Base-by-base conservation (phyloP, 2,888 invertebrate genomes). In the Notocelia uddmanniana region DNA sequence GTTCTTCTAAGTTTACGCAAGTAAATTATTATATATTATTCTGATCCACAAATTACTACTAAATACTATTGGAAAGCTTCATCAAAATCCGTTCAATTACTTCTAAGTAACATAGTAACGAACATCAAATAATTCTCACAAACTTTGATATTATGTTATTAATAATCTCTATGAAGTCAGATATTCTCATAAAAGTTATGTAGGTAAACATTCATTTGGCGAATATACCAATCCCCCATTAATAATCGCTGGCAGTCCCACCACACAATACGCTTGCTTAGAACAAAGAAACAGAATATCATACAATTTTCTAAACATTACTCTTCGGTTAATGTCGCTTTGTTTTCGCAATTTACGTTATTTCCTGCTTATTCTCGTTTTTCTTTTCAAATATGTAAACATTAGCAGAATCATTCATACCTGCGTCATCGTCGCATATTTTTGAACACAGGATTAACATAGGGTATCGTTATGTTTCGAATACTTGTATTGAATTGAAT, bases 281-380 rank as follows among this genome's bases (percentile, higher is more conserved):
- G 37, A 21, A 34, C 37, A 58, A 68, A 21, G 15, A 48, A 68
- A 23, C 37, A n/a, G 37, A 9, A 23, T 15, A 58, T 11, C 34
- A 34, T 37, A 52, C 37, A 37, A 50, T 68, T 68, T 52, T 48
- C 68, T 48, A 59, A 50, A 68, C 58, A 58, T 58, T 21, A 63
- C 50, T 63, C 23, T 26, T 48, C 34, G 31, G 34, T 68, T 58
- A 58, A 48, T 21, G 21, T 34, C 55, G 57, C 26, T 68, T 68
- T 68, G 57, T 68, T 68, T 68, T 50, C 26, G 21, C 66, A 66
- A 55, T 55, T 54, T 45, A 37, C n/a, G 45, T 1, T 18, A 57
- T 45, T 63, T 64, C 52, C 52, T 52, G 13, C 3, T 15, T 52
- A 34, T 52, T 52, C 21, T 52, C 63, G 10, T 8, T 26, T 50